Evolutionary conservation across 2,888 invertebrate genomes (phyloP), one percentile per base, ranked within the genome.

Genomic region (Ectemnius continuus): DNA sequence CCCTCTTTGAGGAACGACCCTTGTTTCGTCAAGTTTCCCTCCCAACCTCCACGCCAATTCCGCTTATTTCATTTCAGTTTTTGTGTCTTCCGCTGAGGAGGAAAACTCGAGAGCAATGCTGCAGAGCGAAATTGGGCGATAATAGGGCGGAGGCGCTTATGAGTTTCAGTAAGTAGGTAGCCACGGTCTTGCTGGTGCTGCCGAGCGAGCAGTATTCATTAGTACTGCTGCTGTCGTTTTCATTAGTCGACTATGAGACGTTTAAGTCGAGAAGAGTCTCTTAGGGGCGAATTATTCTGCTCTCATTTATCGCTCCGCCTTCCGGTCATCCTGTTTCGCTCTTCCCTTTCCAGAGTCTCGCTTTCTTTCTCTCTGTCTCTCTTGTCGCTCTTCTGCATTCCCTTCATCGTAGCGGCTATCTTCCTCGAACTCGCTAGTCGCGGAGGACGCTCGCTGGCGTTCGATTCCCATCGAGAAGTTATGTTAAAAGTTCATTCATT

Each of bases 401-500:
- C 16, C 56, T 56, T 13, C 18, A 23, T 62, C 64, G 14, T 18
- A 16, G 16, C 45, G 4, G n/a, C 45, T 36, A 11, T 36, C 36
- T 11, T 36, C 11, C 36, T 36, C 36, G 36, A 11, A 1, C 11
- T 36, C 1, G 8, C 11, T 6, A 36, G 1, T 36, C 63, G 66
- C 45, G 56, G 48, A 60, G 23, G 23, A 23, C 2, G 23, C 64
- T 52, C 63, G 61, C 61, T 1, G n/a, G 2, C n/a, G n/a, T 73
- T 70, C 73, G 73, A 73, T 77, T 64, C 46, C 60, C 68, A 67
- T 66, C 65, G 72, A 70, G 77, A 74, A 81, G 77, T 82, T 80
- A 82, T 78, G 80, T 68, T 82, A 82, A 82, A 82, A 82, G 81
- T 82, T 82, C 81, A 80, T 82, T 80, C 80, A 69, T 82, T 82